phyloP scores from a whole-genome alignment of 2,113 vertebrate genomes.

The Cheirogaleus medius region DNA sequence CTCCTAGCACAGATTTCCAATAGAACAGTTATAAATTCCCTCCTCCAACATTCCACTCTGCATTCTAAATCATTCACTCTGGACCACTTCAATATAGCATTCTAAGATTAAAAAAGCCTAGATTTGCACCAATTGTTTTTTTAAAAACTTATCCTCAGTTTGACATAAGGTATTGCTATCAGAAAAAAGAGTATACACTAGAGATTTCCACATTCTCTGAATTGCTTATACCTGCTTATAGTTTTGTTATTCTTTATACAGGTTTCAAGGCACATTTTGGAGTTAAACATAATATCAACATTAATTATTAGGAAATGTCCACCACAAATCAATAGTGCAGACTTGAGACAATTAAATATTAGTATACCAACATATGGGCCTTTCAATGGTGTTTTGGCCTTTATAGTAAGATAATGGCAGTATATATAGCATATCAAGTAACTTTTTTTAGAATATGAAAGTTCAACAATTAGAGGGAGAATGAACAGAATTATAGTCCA shows the following conservation, averaged over 20 bases:
- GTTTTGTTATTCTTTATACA: conserved; percentile 41
- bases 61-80: conserved; percentile 42
- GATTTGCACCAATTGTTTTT: not conserved
- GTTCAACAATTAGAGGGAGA: not conserved
- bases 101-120: conserved; percentile 11
- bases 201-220: not conserved
- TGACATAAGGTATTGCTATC: conserved; percentile 4
- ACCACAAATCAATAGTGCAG: not conserved
- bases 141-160: not conserved
- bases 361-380: not conserved
- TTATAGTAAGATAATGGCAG: not conserved
- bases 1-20: conserved; percentile 47
- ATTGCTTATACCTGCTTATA: not conserved
- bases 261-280: conserved; percentile 9
- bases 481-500: conserved; percentile 1
- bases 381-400: not conserved
- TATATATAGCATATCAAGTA: not conserved
- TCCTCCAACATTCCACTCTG: conserved; percentile 55
- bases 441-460: not conserved
- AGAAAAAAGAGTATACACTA: not conserved
- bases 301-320: conserved; percentile 17
- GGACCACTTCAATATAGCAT: not conserved
- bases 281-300: not conserved
- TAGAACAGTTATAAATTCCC: conserved; percentile 59
- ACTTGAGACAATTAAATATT: not conserved